These are phyloP conservation scores for Samia ricini DNA, from an alignment of 1,140 invertebrate species.

Conservation along the genomic window DNA sequence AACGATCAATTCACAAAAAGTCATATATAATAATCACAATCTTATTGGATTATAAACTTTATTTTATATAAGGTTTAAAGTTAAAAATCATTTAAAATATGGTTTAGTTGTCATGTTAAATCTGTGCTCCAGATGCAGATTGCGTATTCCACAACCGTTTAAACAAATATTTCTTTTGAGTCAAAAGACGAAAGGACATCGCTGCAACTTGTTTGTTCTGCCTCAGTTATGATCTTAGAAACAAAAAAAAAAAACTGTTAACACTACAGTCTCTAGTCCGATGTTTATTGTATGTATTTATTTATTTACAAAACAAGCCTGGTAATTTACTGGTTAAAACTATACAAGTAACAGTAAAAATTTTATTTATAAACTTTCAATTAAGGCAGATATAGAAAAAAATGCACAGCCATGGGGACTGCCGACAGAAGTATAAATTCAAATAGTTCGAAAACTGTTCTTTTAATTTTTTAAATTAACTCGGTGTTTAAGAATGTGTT, in stretches of 20 bases:
- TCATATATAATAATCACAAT: conserved; percentile 17
- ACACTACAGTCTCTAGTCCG: background rate
- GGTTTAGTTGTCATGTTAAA: conserved; percentile 34
- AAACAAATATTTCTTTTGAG: conserved; percentile 63
- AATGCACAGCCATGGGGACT: too few relatives aligned
- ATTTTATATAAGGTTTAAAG: background rate
- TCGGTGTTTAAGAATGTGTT: too few relatives aligned
- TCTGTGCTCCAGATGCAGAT: conserved; percentile 58
- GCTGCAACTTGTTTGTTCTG: conserved; percentile 19
- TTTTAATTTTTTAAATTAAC: too few relatives aligned
- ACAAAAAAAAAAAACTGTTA: conserved; percentile 1
- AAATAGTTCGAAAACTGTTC: too few relatives aligned
- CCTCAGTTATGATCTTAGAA: conserved; percentile 12
- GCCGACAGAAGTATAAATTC: too few relatives aligned
- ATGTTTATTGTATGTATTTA: background rate
- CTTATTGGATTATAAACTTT: conserved; percentile 16
- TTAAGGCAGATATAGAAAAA: too few relatives aligned
- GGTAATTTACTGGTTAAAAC: too few relatives aligned
- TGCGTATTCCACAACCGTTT: conserved; percentile 64
- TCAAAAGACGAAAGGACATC: conserved; percentile 70
- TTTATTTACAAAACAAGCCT: background rate
- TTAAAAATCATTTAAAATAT: conserved; percentile 3
- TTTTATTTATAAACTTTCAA: too few relatives aligned
- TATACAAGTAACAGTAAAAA: too few relatives aligned
- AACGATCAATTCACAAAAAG: conserved; percentile 28